A percentile compares a stretch with the other conserved stretches of the same genome.
Conservation (phyloP, 2,113 vertebrate species). For the Toxotes jaculatrix region DNA sequence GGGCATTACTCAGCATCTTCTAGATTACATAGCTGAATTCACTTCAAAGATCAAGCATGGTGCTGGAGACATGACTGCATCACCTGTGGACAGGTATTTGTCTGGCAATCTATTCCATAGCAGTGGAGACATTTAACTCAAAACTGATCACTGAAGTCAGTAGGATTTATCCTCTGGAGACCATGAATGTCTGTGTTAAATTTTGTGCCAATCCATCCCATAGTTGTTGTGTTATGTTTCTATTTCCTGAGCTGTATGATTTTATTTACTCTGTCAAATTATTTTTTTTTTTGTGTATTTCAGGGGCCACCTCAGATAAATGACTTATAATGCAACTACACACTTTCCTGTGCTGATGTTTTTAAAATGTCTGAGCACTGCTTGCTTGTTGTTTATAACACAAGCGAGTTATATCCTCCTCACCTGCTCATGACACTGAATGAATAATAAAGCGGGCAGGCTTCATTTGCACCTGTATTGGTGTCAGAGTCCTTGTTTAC, state of each 20-base stretch:
- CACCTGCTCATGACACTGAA: slow-evolving; percentile 19
- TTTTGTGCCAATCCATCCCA: no score
- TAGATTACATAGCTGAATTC: slow-evolving; percentile 14
- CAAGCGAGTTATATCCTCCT: not conserved
- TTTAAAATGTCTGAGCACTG: not conserved
- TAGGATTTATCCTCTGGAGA: not conserved
- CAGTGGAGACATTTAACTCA: no score
- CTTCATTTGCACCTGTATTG: slow-evolving; percentile 25
- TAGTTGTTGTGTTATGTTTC: not conserved
- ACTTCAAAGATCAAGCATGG: slow-evolving; percentile 18
- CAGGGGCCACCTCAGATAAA: not conserved
- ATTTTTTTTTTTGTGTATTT: not conserved
- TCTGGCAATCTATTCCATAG: no score
- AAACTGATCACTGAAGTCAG: not conserved
- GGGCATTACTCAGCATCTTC: slow-evolving; percentile 45
- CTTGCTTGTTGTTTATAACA: not conserved
- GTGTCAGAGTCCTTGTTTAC: slow-evolving; percentile 47
- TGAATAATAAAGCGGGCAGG: slow-evolving; percentile 22
- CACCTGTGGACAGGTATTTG: not conserved
- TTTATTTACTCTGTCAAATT: not conserved
- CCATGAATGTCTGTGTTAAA: no score
- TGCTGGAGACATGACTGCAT: slow-evolving; percentile 2
- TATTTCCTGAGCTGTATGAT: not conserved
- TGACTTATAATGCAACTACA: not conserved
- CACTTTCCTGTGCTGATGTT: not conserved